Percentiles rank a stretch among this genome's conserved stretches.
Evolutionary conservation across 2,113 vertebrate genomes (phyloP).

Genomic region (Ceyx margarethae): DNA sequence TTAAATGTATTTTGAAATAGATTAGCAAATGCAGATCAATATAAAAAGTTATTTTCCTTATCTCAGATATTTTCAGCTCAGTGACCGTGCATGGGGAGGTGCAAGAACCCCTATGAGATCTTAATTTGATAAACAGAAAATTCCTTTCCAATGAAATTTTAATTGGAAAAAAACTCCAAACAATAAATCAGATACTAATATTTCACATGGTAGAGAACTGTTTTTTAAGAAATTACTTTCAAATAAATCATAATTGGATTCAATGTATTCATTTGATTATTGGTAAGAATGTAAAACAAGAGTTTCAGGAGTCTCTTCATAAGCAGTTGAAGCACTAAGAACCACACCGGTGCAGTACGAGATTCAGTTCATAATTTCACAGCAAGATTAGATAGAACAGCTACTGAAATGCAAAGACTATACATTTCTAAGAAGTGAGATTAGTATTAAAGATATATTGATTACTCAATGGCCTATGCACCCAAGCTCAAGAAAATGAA

Average conservation of each 20-base stretch:
- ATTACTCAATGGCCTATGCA: background rate
- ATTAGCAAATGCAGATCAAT: background rate
- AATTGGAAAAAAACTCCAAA: background rate
- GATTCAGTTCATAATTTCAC: background rate
- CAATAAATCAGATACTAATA: background rate
- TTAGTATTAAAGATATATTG: background rate
- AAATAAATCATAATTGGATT: background rate
- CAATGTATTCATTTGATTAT: background rate
- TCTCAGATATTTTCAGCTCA: background rate
- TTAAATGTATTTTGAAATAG: background rate
- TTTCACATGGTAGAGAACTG: background rate
- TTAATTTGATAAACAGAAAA: background rate
- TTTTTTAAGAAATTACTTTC: background rate
- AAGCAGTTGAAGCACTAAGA: background rate
- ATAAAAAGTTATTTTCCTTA: background rate
- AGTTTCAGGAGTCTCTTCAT: background rate
- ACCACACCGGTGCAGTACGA: accelerated
- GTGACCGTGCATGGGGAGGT: background rate
- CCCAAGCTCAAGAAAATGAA: background rate
- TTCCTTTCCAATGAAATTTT: background rate
- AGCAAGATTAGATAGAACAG: background rate
- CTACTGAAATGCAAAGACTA: background rate
- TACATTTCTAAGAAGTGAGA: background rate
- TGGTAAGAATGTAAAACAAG: background rate
- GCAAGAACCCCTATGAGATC: background rate